Evolutionary conservation across 1,140 invertebrate genomes (phyloP), one percentile per base, ranked within the genome.

Genomic region (Drosophila aff.): DNA sequence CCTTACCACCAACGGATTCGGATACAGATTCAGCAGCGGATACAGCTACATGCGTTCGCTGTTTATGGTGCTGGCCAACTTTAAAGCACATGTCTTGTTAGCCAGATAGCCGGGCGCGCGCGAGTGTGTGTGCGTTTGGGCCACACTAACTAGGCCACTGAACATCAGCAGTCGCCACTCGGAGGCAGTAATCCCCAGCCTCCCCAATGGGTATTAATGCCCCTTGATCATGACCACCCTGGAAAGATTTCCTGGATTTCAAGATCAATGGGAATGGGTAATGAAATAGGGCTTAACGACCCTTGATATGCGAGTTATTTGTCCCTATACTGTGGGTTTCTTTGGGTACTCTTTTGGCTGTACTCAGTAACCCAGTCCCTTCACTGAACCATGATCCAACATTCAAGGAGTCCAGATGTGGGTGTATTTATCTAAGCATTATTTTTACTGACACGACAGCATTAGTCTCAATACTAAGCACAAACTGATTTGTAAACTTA

Each of bases 141-240:
- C 74, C 73, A 63, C 72, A 59, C 52, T 83, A 87, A 89, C 83
- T 89, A 78, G 83, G 83, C 84, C 83, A 86, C 76, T 87, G 84
- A 83, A 79, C 80, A 86, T 89, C 76, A 72, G 59, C 76, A 64
- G 66, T 47, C 46, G 52, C 52, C 52, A 44, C n/a, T 41, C 13
- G 41, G 16, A 33, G 23, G 47, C 64, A 11, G n/a, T 9, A 38
- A 46, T 16, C 23, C 36, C 38, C 57, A 31, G 28, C 26, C 58
- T 41, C 10, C 43, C 46, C 23, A 28, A 57, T 55, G 46, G 8
- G 8, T 26, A 59, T 5, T 26, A 43, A 65, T 65, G 18, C 28
- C 46, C 21, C 40, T 28, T 21, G 18, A 67, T 33, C 40, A 68
- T 52, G 13, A 68, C 11, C 18, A 16, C 13, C 21, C 18, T 33